Conservation (phyloP, 2,888 invertebrate species). For the Epinotia nisella region DNA sequence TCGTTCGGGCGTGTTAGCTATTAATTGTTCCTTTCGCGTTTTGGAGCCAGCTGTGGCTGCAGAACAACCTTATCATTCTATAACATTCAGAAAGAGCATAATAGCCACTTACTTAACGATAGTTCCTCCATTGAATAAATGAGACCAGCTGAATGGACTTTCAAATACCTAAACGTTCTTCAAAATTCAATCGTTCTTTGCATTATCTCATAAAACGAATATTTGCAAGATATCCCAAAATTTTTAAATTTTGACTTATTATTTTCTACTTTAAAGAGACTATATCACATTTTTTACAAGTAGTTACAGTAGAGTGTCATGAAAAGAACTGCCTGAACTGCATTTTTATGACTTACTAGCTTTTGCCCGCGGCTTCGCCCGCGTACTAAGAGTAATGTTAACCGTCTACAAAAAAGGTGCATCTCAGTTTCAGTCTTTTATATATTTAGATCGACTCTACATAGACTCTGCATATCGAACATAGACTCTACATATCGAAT, state of each 20-base stretch:
- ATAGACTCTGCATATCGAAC: no score
- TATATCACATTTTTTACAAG: neutral
- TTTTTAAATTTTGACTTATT: no score
- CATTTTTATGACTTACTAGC: neutral
- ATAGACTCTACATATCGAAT: no score
- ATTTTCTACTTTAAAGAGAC: neutral
- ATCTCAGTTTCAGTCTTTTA: no score
- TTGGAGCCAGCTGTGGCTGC: neutral
- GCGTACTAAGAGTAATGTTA: no score
- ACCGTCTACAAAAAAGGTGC: no score
- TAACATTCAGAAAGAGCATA: neutral
- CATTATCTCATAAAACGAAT: neutral
- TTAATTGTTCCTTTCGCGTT: neutral
- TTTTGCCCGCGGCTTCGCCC: no score
- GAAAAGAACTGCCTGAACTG: neutral
- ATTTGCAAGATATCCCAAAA: neutral
- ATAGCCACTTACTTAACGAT: neutral
- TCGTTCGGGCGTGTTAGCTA: constrained; percentile 1
- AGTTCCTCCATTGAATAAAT: neutral
- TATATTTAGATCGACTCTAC: no score
- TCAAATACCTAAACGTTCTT: no score
- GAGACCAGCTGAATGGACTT: neutral
- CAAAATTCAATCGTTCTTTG: no score
- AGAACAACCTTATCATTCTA: neutral
- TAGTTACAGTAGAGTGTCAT: neutral